Percentiles rank a stretch among this genome's conserved stretches.
Conservation (phyloP, 1,140 invertebrate species). For the Rhyacophila brunnea region DNA sequence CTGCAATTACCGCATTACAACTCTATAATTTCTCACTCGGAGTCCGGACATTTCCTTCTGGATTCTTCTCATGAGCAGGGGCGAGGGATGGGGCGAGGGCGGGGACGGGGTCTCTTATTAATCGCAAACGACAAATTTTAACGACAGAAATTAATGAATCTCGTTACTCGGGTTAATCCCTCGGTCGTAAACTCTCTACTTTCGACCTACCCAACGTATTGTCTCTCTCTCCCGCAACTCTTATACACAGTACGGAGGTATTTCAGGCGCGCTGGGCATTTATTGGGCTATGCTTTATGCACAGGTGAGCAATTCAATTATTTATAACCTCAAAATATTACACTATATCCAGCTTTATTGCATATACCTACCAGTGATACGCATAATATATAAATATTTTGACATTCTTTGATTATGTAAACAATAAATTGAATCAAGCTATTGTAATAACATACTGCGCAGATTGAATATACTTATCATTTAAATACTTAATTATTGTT, state of each 20-base stretch:
- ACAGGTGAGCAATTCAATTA: slow-evolving; percentile 17
- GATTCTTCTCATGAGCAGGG: slow-evolving; percentile 8
- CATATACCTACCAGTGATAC: too few relatives aligned
- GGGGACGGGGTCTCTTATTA: slow-evolving; percentile 52
- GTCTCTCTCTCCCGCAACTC: slow-evolving; percentile 26
- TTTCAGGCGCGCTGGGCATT: slow-evolving; percentile 19
- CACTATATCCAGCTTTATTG: neutral
- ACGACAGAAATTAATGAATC: slow-evolving; percentile 60
- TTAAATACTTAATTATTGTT: too few relatives aligned
- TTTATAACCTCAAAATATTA: neutral
- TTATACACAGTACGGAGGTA: slow-evolving; percentile 16
- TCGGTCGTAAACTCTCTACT: slow-evolving; percentile 53
- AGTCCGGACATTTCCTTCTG: slow-evolving; percentile 23
- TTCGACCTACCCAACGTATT: slow-evolving; percentile 34
- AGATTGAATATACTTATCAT: too few relatives aligned
- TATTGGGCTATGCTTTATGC: slow-evolving; percentile 9
- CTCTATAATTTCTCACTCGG: slow-evolving; percentile 31
- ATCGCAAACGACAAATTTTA: slow-evolving; percentile 60
- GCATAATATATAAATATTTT: too few relatives aligned
- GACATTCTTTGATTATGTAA: too few relatives aligned
- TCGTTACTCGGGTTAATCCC: slow-evolving; percentile 59
- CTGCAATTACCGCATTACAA: slow-evolving; percentile 34
- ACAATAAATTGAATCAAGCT: too few relatives aligned
- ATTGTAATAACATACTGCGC: too few relatives aligned
- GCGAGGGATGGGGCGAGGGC: slow-evolving; percentile 21